phyloP scores from a whole-genome alignment of 2,113 vertebrate genomes.

The Camarhynchus parvulus region DNA sequence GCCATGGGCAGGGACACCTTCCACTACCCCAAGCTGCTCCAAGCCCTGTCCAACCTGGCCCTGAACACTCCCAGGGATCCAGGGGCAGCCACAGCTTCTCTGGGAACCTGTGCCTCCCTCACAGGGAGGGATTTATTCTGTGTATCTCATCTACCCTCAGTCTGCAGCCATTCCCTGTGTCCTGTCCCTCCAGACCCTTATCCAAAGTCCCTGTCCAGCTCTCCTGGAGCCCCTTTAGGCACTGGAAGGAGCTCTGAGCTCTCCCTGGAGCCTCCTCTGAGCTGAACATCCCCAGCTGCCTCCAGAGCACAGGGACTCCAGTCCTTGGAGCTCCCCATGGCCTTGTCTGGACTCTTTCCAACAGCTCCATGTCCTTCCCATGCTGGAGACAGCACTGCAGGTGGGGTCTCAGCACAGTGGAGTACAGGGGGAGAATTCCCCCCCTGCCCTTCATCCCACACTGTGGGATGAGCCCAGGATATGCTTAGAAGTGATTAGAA shows the following conservation, averaged over 20 bases:
- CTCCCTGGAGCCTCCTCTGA: neutral
- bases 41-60: neutral
- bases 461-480: neutral
- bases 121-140: neutral
- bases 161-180: neutral
- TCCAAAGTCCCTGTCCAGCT: neutral
- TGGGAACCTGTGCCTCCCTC: neutral
- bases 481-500: neutral
- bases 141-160: neutral
- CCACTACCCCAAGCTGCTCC: rapidly evolving
- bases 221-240: neutral
- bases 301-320: neutral
- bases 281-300: neutral
- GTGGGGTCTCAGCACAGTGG: neutral
- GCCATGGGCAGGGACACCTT: neutral
- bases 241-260: neutral
- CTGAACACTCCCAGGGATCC: neutral
- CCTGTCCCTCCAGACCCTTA: neutral
- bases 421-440: neutral
- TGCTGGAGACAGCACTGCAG: neutral
- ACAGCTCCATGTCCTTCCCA: neutral
- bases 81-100: neutral
- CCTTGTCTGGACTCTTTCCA: neutral
- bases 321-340: neutral
- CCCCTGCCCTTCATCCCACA: neutral